Evolutionary conservation across 2,888 invertebrate genomes (phyloP).

Genomic region (Molanna angustata): DNA sequence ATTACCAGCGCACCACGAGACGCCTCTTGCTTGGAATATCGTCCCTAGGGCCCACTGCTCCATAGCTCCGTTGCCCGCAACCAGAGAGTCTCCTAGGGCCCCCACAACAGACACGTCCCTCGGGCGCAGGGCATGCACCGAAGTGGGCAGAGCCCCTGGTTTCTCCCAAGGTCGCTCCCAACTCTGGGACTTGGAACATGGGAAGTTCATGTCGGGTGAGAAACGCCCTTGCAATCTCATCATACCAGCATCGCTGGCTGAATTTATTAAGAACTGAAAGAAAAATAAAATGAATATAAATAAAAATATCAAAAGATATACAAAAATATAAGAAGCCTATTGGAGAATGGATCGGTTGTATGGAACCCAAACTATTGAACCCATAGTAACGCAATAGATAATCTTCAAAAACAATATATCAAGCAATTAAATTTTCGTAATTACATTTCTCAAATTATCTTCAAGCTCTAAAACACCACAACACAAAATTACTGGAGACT

Average conservation of each 20-base stretch:
- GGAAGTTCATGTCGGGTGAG: slow-evolving; percentile 55
- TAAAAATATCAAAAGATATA: no score
- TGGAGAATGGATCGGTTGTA: no score
- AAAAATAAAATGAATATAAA: slow-evolving; percentile 1
- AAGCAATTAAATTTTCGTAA: no score
- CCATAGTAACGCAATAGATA: no score
- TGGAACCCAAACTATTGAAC: no score
- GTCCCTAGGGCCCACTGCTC: slow-evolving; percentile 71
- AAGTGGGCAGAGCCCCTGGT: slow-evolving; percentile 39
- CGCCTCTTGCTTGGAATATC: slow-evolving; percentile 69
- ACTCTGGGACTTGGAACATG: no score
- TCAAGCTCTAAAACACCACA: no score
- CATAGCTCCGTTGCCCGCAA: slow-evolving; percentile 70
- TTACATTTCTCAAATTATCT: no score
- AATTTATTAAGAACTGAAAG: slow-evolving; percentile 1
- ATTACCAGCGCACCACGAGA: slow-evolving; percentile 71
- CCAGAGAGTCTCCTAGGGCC: slow-evolving; percentile 69
- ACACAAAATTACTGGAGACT: no score
- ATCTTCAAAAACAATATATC: no score
- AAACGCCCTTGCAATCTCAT: slow-evolving; percentile 54
- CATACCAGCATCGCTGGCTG: slow-evolving; percentile 49
- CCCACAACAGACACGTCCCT: slow-evolving; percentile 66
- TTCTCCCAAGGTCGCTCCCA: slow-evolving; percentile 40
- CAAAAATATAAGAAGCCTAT: no score
- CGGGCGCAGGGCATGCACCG: slow-evolving; percentile 66